phyloP scores from a whole-genome alignment of 2,888 invertebrate species.

The Thymelicus lineola region DNA sequence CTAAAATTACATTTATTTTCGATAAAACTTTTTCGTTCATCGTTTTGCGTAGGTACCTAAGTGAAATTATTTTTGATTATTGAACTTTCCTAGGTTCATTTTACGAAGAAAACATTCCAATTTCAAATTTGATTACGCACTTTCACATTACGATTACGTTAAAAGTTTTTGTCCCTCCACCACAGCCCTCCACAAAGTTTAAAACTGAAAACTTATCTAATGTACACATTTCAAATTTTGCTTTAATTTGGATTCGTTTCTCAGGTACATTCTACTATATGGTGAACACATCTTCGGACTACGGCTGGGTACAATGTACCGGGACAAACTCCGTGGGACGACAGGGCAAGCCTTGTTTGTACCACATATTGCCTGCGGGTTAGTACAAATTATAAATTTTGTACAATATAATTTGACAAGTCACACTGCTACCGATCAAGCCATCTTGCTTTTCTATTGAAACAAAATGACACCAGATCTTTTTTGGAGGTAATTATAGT shows the following conservation, averaged over 20 bases:
- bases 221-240: background rate
- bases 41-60: no score
- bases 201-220: background rate
- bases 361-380: conserved; percentile 90
- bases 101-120: background rate
- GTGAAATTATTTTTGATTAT: no score
- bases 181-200: background rate
- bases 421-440: no score
- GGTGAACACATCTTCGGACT: conserved; percentile 87
- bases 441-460: no score
- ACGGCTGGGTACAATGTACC: conserved; percentile 92
- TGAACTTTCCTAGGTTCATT: no score
- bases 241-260: background rate
- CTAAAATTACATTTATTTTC: no score
- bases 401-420: no score
- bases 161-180: background rate
- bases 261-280: conserved; percentile 79
- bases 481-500: no score
- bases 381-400: conserved; percentile 37
- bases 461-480: no score
- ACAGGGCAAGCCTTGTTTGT: conserved; percentile 90
- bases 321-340: conserved; percentile 89
- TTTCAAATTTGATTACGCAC: background rate
- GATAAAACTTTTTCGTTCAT: no score
- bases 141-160: background rate